Base-by-base conservation (phyloP, 2,888 invertebrate genomes). In the Drosophila fulvimacula region DNA sequence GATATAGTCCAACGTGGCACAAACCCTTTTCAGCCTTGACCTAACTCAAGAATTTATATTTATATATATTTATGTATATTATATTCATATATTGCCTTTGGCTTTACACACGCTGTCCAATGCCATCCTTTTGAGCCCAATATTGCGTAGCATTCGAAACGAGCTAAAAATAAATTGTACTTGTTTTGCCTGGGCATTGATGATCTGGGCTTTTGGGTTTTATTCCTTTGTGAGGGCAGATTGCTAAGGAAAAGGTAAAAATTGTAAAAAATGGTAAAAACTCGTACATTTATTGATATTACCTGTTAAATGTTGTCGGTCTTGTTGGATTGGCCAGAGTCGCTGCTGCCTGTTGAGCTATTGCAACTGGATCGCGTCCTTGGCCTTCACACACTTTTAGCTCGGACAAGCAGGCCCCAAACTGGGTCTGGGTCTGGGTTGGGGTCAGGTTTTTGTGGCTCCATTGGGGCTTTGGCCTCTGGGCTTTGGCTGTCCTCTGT, bases 361-460 rank as follows among this genome's bases (percentile, higher is more conserved):
- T 13, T 55, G 61, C 49, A 38, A 58, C 53, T 71, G 17, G 38
- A 46, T 42, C 4, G 57, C 67, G 84, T 80, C 84, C 84, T 86
- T 84, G 87, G 71, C 84, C 84, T 83, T 86, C 87, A 82, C 80
- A 86, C 49, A 82, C 67, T 72, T 76, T 76, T 66, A 41, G 72
- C 48, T 56, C n/a, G 5, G 59, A 63, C 51, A 52, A 44, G 34
- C 51, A 15, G 15, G 51, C 21, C 51, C 36, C 15, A n/a, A 34
- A 62, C 42, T 46, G 15, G 44, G 39, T 39, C 55, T 68, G 61
- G 36, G 21, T 46, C 42, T 38, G 41, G 42, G 39, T 15, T 44
- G 36, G 53, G 44, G 32, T 48, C 15, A 13, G 52, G 34, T 17
- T 21, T 24, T 13, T 11, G 9, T 1, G 30, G 24, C 11, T 55